Evolutionary conservation across 2,888 invertebrate genomes (phyloP).

Genomic region (Exephanes ischioxanthus): DNA sequence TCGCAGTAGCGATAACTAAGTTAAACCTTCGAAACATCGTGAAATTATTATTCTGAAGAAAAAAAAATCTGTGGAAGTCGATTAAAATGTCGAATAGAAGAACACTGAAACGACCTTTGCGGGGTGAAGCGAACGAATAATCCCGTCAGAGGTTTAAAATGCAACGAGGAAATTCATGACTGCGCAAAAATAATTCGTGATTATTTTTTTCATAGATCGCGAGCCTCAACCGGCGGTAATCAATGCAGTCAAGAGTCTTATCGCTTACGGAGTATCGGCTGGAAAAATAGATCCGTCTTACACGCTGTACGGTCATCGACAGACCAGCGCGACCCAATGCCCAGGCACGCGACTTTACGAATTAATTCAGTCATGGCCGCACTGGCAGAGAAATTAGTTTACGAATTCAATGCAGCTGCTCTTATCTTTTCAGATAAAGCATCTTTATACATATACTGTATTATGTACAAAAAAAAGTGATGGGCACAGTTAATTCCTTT

Average conservation of each 20-base stretch:
- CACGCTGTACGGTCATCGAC: slow-evolving; percentile 88
- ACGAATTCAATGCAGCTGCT: slow-evolving; percentile 9
- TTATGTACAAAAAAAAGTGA: too few species aligned
- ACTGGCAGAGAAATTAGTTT: slow-evolving; percentile 69
- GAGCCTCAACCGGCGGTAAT: slow-evolving; percentile 81
- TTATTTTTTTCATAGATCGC: slow-evolving; percentile 68
- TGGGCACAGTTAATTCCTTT: too few species aligned
- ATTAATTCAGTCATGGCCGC: slow-evolving; percentile 77
- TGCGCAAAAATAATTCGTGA: slow-evolving; percentile 5
- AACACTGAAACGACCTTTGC: not conserved
- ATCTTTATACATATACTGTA: too few species aligned
- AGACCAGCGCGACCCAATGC: slow-evolving; percentile 75
- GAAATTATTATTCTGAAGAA: not conserved
- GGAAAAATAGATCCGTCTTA: slow-evolving; percentile 88
- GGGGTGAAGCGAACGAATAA: not conserved
- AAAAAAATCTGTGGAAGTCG: not conserved
- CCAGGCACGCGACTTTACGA: slow-evolving; percentile 78
- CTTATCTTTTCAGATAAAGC: not conserved
- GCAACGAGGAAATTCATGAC: not conserved
- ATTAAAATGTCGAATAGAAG: not conserved
- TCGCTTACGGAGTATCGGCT: slow-evolving; percentile 87
- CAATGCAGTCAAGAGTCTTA: slow-evolving; percentile 87
- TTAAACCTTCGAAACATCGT: not conserved
- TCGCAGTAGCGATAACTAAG: not conserved
- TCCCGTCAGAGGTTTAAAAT: not conserved